These are phyloP conservation scores for Megalurothrips usitatus DNA, from an alignment of 2,888 invertebrate genomes.

Conservation along the genomic window DNA sequence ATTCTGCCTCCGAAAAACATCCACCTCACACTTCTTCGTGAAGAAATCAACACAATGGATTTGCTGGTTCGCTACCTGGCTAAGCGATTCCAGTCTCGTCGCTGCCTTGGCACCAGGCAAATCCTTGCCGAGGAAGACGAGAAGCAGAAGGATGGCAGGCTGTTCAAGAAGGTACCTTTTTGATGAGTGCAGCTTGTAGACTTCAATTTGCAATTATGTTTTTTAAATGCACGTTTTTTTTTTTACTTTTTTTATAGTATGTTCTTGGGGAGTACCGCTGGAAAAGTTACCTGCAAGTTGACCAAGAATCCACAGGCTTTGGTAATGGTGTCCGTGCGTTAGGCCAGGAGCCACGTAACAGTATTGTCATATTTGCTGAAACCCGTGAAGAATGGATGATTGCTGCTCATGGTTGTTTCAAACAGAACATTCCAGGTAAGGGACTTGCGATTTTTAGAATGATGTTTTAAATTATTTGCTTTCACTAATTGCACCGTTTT, in stretches of 20 bases:
- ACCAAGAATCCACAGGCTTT: conserved; percentile 69
- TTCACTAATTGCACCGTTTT: conserved; percentile 22
- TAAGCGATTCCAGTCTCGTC: conserved; percentile 64
- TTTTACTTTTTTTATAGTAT: conserved; percentile 56
- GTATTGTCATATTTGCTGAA: conserved; percentile 93
- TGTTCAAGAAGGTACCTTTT: conserved; percentile 81
- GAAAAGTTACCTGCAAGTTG: conserved; percentile 76
- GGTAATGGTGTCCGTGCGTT: conserved; percentile 78
- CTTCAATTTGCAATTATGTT: conserved; percentile 29
- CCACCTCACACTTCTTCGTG: conserved; percentile 68
- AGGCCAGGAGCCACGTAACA: conserved; percentile 66
- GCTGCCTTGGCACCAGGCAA: conserved; percentile 83
- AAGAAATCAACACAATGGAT: conserved; percentile 75
- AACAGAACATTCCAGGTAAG: conserved; percentile 79
- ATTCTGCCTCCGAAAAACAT: conserved; percentile 63
- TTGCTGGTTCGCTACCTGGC: conserved; percentile 77
- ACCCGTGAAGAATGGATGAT: conserved; percentile 98
- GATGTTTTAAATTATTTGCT: background rate
- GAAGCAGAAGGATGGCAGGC: conserved; percentile 84
- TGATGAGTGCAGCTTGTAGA: background rate
- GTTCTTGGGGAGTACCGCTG: conserved; percentile 91
- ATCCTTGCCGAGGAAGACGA: conserved; percentile 93
- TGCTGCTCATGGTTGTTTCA: conserved; percentile 93
- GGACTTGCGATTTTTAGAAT: conserved; percentile 29
- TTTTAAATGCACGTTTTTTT: conserved; percentile 28